Evolutionary conservation across 2,888 invertebrate species (phyloP).

Genomic region (Trachelus iudaicus): DNA sequence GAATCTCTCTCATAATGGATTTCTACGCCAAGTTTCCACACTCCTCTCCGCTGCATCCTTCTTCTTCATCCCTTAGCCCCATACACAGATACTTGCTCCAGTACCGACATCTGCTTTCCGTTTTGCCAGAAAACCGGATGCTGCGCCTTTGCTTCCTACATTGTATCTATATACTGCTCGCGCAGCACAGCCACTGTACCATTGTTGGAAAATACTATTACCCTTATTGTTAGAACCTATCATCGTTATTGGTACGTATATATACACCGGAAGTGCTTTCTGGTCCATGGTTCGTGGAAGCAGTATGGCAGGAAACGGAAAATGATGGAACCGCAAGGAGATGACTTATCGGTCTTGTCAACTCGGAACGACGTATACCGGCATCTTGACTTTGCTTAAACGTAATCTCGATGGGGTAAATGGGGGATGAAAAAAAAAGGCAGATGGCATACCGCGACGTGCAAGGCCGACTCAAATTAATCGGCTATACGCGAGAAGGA

Average conservation of each 20-base stretch:
- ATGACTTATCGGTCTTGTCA: background rate
- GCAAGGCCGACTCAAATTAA: constrained; percentile 1
- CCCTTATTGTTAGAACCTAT: background rate
- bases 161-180: background rate
- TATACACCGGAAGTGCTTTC: background rate
- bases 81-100: background rate
- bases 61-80: constrained; percentile 6
- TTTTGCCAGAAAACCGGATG: background rate
- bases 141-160: background rate
- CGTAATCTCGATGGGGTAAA: background rate
- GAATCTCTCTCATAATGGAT: constrained; percentile 54
- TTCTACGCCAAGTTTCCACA: constrained; percentile 45
- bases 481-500: constrained; percentile 2
- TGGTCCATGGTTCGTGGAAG: background rate
- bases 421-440: background rate
- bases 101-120: background rate
- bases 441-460: background rate
- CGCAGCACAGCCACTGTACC: background rate
- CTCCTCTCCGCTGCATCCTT: background rate
- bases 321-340: background rate
- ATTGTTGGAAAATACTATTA: background rate
- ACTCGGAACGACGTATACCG: background rate
- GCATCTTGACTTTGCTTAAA: background rate
- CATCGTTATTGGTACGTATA: background rate
- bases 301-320: background rate